Base-by-base conservation (phyloP, 2,797 vertebrate genomes). In the Sebastes vulpes region DNA sequence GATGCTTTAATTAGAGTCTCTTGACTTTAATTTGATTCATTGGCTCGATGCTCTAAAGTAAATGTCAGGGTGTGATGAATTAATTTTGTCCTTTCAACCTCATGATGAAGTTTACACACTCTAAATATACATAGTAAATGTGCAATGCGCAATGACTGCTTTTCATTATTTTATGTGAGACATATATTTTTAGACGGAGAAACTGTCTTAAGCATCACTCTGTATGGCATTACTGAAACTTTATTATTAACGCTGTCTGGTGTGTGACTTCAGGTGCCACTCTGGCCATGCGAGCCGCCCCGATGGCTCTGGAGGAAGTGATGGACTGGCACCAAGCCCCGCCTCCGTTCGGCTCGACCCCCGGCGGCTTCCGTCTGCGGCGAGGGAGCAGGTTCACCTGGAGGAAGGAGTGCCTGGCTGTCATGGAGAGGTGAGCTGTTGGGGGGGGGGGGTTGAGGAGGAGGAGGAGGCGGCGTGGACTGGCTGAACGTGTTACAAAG, bases 381-480 rank as follows among this genome's bases (percentile, higher is more conserved):
- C 90, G 98, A 72, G 98, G 98, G 46, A 99, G 98, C 91, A 97
- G 98, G 14, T 99, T 99, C 95, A 99, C 98, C 66, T 99, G 98
- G 98, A 97, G 98, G 91, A 99, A 99, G 95, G 98, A 99, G 89
- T 99, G 98, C 91, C 95, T 99, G 85, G 97, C 98, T 71, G 98
- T 99, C 46, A 99, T 99, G 98, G 98, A 99, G 95, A 98, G 98
- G 98, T 99, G 91, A 14, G 65, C 26, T 21, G 31, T 12, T 16
- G 14, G 35, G 35, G 25, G 23, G 20, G 35, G 29, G 23, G 20
- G 12, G 21, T 14, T 8, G 23, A 26, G 20, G 4, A 16, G 38
- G 31, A 46, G 14, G 10, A n/a, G 7, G 46, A 48, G 6, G 57
- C 4, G 18, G 38, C 6, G 38, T 42, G 14, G 25, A 46, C 2